phyloP scores from a whole-genome alignment of 2,113 vertebrate genomes.

The Microtus pennsylvanicus region DNA sequence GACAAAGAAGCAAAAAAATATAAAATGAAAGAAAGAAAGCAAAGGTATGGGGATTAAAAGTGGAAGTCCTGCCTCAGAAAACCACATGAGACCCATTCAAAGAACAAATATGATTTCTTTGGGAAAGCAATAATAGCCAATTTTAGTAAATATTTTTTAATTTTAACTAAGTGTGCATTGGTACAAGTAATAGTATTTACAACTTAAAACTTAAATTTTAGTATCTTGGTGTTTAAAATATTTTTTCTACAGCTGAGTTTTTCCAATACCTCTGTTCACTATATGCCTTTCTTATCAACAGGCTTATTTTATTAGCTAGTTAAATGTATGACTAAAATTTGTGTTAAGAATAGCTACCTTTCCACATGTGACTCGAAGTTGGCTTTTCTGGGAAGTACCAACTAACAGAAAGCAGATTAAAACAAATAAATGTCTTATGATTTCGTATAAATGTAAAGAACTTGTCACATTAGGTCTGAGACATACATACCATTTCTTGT shows the following conservation, averaged over 20 bases:
- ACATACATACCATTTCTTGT: background rate
- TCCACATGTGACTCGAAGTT: background rate
- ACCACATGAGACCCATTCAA: background rate
- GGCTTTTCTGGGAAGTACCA: background rate
- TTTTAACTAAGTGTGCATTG: background rate
- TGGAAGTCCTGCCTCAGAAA: background rate
- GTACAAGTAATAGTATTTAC: background rate
- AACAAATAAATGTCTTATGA: background rate
- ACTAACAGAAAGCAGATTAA: background rate
- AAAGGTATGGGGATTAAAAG: background rate
- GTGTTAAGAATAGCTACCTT: background rate
- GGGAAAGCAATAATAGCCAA: background rate
- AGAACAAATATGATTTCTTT: background rate
- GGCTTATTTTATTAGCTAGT: background rate
- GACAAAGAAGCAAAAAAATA: too few relatives aligned
- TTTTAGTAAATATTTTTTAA: constrained; percentile 18
- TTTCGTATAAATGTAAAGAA: background rate
- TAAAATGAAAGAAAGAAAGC: too few relatives aligned
- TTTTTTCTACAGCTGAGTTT: constrained; percentile 13
- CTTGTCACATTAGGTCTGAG: background rate
- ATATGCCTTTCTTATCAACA: background rate
- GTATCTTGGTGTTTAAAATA: background rate
- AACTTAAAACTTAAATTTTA: background rate
- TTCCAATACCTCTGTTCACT: background rate
- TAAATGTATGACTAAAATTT: background rate